Conservation (phyloP, 2,888 invertebrate genomes). For the Pteria penguin region DNA sequence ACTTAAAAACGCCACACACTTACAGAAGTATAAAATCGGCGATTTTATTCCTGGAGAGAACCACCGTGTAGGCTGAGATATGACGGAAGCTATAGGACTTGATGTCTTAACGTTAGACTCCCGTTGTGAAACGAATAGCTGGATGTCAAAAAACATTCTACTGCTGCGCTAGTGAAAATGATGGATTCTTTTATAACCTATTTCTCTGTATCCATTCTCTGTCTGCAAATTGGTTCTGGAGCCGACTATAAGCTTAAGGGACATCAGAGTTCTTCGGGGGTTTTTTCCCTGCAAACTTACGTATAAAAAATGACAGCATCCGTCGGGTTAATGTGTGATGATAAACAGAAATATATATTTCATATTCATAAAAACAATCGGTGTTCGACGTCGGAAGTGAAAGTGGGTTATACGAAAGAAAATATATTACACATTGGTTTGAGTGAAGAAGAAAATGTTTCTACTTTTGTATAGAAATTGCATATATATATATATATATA, state of each 20-base stretch:
- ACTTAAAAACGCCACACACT: not conserved
- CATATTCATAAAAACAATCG: too few species aligned
- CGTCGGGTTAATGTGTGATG: too few species aligned
- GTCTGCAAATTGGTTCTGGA: slow-evolving; percentile 3
- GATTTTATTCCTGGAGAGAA: too few species aligned
- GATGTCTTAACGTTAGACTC: not conserved
- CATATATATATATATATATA: too few species aligned
- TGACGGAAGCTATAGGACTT: not conserved
- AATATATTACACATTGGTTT: too few species aligned
- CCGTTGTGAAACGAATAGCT: slow-evolving; percentile 8
- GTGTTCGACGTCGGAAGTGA: too few species aligned
- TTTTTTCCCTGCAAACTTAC: too few species aligned
- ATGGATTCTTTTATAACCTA: not conserved
- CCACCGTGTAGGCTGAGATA: not conserved
- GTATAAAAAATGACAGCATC: slow-evolving; percentile 5
- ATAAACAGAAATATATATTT: too few species aligned
- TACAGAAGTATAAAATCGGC: not conserved
- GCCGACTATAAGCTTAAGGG: not conserved
- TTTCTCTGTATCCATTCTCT: not conserved
- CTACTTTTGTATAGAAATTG: too few species aligned
- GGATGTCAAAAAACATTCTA: not conserved
- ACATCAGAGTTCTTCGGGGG: too few species aligned
- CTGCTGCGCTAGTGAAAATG: not conserved
- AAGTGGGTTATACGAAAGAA: too few species aligned
- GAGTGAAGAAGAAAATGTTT: too few species aligned